phyloP scores from a whole-genome alignment of 2,113 vertebrate genomes.

The Aix galericulata region DNA sequence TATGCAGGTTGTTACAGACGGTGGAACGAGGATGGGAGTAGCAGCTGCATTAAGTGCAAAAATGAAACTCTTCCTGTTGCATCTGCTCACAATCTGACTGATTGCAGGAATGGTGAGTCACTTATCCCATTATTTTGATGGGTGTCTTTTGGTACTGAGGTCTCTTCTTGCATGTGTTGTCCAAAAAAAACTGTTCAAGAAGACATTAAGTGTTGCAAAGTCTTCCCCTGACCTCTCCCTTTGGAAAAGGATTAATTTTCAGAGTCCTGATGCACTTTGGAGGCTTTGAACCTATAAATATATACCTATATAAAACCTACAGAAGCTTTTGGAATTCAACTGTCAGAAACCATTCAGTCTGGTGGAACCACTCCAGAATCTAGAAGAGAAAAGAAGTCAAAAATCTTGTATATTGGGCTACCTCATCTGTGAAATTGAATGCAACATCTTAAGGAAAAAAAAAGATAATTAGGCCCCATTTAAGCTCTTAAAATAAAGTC shows the following conservation, averaged over 20 bases:
- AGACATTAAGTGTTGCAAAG: not conserved
- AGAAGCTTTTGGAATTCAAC: not conserved
- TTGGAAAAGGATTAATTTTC: not conserved
- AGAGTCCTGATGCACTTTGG: not conserved
- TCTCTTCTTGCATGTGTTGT: not conserved
- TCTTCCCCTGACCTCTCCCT: not conserved
- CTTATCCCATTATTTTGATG: not conserved
- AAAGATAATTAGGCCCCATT: no score
- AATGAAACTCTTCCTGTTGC: slow-evolving; percentile 65
- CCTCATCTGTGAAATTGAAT: not conserved
- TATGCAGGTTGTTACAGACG: slow-evolving; percentile 84
- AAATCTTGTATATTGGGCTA: not conserved
- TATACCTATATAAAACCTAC: not conserved
- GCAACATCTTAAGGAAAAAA: not conserved
- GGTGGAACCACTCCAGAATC: not conserved
- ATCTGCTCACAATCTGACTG: slow-evolving; percentile 71
- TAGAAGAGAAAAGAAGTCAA: no score
- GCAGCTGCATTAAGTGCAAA: slow-evolving; percentile 84
- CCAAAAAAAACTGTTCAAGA: not conserved
- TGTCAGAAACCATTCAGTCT: not conserved
- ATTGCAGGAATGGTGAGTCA: slow-evolving; percentile 84
- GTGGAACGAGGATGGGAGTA: slow-evolving; percentile 82
- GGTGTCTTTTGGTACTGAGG: not conserved
- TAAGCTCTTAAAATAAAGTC: not conserved
- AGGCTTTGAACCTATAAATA: not conserved